Evolutionary conservation across 1,140 invertebrate genomes (phyloP), one percentile per base, ranked within the genome.

Genomic region (Zaprionus tsacasi): DNA sequence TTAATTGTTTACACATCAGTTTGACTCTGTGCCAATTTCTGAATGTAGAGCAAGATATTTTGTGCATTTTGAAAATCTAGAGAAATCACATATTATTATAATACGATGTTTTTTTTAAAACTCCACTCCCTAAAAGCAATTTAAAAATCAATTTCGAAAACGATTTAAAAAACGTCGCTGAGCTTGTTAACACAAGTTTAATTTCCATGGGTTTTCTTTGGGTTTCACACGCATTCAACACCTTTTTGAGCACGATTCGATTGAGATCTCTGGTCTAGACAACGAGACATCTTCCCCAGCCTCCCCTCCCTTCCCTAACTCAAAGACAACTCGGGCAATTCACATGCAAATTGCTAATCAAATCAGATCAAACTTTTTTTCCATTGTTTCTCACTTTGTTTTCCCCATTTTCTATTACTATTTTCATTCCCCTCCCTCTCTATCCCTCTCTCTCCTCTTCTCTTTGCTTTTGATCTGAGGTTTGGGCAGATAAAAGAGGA

Each of bases 261-360:
- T 50, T 50, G 21, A 11, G 45, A 50, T 50, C 45, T 50, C n/a
- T 8, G 1, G 40, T 15, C 40, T 45, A 15, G 40, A 15, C n/a
- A 43, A 43, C 2, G 67, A 58, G 63, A 75, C 50, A 21, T 69
- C 69, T 69, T 40, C 40, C 25, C 63, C 63, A 65, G 33, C 10
- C 3, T 33, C 30, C 4, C 30, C 7, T 7, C 7, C 30, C 30
- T 7, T 33, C 30, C 30, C 30, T 4, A 5, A 6, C 30, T 33
- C 30, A 6, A 21, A 21, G 27, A 30, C 27, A 30, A 30, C 33
- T 35, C 33, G 35, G 45, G 56, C 61, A 75, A 70, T 70, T 50
- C 43, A 38, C 17, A 54, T 12, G 36, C 60, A 64, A 70, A 66
- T 66, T 38, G 64, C 63, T 58, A 54, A 75, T 75, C 58, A 75